These are phyloP conservation scores for Neolamprologus kungweensis DNA, from an alignment of 2,113 vertebrate species.

Conservation along the genomic window DNA sequence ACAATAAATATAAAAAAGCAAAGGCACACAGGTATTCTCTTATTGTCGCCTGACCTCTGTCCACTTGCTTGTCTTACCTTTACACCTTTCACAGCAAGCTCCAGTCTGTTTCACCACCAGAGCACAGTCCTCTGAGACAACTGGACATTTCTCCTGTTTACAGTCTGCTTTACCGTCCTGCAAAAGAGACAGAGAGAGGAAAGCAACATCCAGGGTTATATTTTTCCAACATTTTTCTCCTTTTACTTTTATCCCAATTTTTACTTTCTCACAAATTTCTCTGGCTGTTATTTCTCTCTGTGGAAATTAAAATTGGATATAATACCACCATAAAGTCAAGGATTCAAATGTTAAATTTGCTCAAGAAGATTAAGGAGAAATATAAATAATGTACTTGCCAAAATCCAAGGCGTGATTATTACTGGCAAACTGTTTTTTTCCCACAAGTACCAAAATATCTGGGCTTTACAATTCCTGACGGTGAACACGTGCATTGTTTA, in stretches of 20 bases:
- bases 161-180: slow-evolving; percentile 96
- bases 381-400: neutral
- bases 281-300: neutral
- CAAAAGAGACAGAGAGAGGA: neutral
- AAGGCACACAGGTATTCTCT: rapidly evolving
- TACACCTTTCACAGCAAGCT: slow-evolving; percentile 93
- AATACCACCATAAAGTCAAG: neutral
- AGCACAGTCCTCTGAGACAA: slow-evolving; percentile 86
- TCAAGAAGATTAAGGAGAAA: neutral
- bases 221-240: neutral
- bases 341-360: neutral
- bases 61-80: slow-evolving; percentile 74
- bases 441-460: neutral
- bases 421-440: neutral
- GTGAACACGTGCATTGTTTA: neutral
- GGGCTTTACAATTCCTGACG: neutral
- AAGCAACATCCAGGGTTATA: neutral
- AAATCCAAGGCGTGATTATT: neutral
- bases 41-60: neutral
- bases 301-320: neutral
- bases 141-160: slow-evolving; percentile 90
- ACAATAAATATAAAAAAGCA: neutral
- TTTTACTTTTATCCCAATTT: neutral
- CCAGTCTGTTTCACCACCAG: slow-evolving; percentile 91
- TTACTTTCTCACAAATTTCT: neutral